Evolutionary conservation across 2,113 vertebrate species (phyloP).

Genomic region (Ptyas mucosa): DNA sequence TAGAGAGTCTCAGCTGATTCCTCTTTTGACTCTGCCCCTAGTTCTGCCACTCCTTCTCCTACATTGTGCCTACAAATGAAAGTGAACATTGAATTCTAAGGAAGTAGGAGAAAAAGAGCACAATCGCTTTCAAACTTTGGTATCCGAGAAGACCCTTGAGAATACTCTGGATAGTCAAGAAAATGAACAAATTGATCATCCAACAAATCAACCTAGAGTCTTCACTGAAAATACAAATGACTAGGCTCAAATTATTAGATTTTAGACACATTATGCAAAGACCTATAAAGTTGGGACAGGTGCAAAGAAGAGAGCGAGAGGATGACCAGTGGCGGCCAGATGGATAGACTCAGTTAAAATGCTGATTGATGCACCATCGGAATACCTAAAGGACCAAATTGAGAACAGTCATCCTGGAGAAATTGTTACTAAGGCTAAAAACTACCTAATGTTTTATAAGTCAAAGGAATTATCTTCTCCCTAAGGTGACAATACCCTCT

Average conservation of each 20-base stretch:
- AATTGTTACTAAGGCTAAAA: not conserved
- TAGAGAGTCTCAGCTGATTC: too few species aligned
- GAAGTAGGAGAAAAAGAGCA: too few species aligned
- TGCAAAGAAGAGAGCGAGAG: not conserved
- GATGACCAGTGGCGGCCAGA: not conserved
- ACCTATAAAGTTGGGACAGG: not conserved
- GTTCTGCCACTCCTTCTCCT: too few species aligned
- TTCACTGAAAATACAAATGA: not conserved
- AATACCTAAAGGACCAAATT: not conserved
- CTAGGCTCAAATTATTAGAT: not conserved
- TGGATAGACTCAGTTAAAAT: not conserved
- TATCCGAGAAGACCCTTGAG: too few species aligned
- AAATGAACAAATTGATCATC: not conserved
- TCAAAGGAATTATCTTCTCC: not conserved
- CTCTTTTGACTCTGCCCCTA: too few species aligned
- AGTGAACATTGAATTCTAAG: too few species aligned
- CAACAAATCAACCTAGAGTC: not conserved
- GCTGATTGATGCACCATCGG: not conserved
- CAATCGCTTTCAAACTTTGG: too few species aligned
- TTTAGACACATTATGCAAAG: not conserved
- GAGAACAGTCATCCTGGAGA: not conserved
- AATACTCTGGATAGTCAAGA: too few species aligned
- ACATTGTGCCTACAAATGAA: too few species aligned
- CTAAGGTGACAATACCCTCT: not conserved
- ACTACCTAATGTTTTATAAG: not conserved